Evolutionary conservation across 92 coral and sea anemone species (phyloP), one percentile per base, ranked within the genome.

Genomic region (Isaurus tuberculatus): DNA sequence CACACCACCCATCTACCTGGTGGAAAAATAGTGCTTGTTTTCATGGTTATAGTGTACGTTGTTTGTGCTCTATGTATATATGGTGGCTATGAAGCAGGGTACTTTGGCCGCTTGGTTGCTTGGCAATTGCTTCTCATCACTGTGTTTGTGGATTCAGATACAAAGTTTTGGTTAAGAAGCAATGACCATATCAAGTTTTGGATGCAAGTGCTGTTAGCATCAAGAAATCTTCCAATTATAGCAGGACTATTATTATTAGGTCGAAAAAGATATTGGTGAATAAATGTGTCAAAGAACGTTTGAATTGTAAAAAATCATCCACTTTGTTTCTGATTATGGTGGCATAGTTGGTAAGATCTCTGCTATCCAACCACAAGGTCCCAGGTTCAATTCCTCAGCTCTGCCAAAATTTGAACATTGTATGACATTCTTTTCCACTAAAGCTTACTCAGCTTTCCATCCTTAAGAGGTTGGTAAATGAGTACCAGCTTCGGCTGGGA

Each of bases 61-160:
- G 64, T 90, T 14, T 94, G 98, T 82, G 99, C 94, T 23, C 75
- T 96, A 17, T 80, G 90, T 72, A 89, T 96, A 26, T 96, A 94
- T 34, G 97, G 91, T 4, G 99, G 99, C 17, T 96, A 86, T 15
- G 98, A 96, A 65, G 99, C 98, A 0, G 94, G 93, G 7, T 96
- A 96, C 75, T 96, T 96, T 86, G 94, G 92, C 17, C 91, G 98
- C 37, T 88, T 96, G 14, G 94, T 91, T 30, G 90, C 98, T 0
- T 96, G 99, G 99, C 87, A 87, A 74, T 65, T 96, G 48, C 30
- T 92, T 0, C 86, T 96, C 2, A 80, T 94, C 51, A 84, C 97
- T 7, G 87, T 92, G 82, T 77, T 96, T 84, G 92, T 95, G 26
- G 99, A 96, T 60, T 90, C 88, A 55, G 94, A 96, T 63, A 85